Base-by-base conservation (phyloP, 2,113 vertebrate species). In the Desmodus rotundus region DNA sequence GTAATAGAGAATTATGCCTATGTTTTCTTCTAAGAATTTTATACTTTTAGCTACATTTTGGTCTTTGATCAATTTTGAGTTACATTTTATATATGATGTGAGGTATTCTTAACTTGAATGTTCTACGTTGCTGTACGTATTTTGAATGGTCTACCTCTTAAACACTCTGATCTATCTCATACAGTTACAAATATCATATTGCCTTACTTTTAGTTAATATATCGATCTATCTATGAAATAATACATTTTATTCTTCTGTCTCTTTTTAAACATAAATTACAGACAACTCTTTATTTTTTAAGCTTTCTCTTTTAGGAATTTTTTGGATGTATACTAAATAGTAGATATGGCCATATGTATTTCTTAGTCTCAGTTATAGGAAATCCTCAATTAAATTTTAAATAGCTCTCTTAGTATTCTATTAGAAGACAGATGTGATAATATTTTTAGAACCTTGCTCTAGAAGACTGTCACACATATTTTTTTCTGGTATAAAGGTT, bases 361-460 rank as follows among this genome's bases (percentile, higher is more conserved):
- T 94, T 91, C 43, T 78, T 88, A 63, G 45, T 84, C 73, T 94
- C 52, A 73, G 14, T 36, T 86, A 92, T 17, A 74, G 56, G 38
- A 94, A 91, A 82, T 90, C 15, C 24, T 94, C 68, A 65, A 17
- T 92, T 92, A 92, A 56, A 77, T 86, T 89, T 94, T 91, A 93
- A 77, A 78, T 52, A 86, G 31, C 36, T 94, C 52, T 73, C 38
- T 89, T 94, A 94, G 63, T 56, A 78, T 24, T 67, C 19, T 81
- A 4, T 92, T 88, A n/a, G 77, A 92, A 95, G 38, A 82, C 28
- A 85, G 14, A 82, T 78, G 17, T 38, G 41, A 63, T 85, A 89
- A 91, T 80, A 87, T 87, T 54, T 87, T 92, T 93, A 84, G 11
- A 91, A 72, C 4, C 50, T 36, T 72, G 36, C 31, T 86, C 58